A percentile compares a stretch with the other conserved stretches of the same genome.
phyloP scores from a whole-genome alignment of 2,797 vertebrate genomes.

The Rhyacichthys aspro region DNA sequence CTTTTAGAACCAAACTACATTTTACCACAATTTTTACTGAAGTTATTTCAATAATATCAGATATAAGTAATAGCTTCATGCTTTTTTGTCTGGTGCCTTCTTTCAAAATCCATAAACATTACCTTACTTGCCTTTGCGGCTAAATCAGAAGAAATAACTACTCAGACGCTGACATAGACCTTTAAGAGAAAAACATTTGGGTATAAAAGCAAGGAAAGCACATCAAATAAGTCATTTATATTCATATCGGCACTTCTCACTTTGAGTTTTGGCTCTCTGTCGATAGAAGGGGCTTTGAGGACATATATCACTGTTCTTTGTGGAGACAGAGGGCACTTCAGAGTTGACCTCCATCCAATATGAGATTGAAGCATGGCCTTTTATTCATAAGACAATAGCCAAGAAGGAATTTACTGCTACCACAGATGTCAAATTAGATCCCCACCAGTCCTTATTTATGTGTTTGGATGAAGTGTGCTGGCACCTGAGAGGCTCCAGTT shows the following conservation, averaged over 20 bases:
- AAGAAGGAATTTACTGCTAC: slow-evolving; percentile 41
- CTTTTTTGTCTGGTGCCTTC: too few species aligned
- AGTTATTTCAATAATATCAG: not conserved
- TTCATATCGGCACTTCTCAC: slow-evolving; percentile 34
- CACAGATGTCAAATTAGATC: slow-evolving; percentile 37
- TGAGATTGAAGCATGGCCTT: slow-evolving; percentile 25
- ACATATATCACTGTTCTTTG: slow-evolving; percentile 40
- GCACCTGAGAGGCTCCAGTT: slow-evolving; percentile 25
- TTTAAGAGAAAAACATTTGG: slow-evolving; percentile 24
- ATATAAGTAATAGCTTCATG: not conserved
- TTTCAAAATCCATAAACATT: slow-evolving; percentile 16
- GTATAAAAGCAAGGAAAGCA: slow-evolving; percentile 4
- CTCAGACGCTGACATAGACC: slow-evolving; percentile 8
- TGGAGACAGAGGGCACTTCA: slow-evolving; percentile 26
- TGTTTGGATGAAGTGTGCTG: slow-evolving; percentile 40
- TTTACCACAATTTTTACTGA: not conserved
- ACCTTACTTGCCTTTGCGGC: slow-evolving; percentile 14
- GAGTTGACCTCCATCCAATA: slow-evolving; percentile 39
- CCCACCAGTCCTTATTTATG: slow-evolving; percentile 42
- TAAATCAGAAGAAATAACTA: slow-evolving; percentile 25
- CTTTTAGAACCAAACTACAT: not conserved
- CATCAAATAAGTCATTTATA: slow-evolving; percentile 49
- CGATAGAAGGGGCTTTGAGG: slow-evolving; percentile 35
- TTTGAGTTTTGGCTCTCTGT: slow-evolving; percentile 45
- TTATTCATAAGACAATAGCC: slow-evolving; percentile 39